Evolutionary conservation across 2,113 vertebrate species (phyloP).

Genomic region (Neopipo cinnamomea): DNA sequence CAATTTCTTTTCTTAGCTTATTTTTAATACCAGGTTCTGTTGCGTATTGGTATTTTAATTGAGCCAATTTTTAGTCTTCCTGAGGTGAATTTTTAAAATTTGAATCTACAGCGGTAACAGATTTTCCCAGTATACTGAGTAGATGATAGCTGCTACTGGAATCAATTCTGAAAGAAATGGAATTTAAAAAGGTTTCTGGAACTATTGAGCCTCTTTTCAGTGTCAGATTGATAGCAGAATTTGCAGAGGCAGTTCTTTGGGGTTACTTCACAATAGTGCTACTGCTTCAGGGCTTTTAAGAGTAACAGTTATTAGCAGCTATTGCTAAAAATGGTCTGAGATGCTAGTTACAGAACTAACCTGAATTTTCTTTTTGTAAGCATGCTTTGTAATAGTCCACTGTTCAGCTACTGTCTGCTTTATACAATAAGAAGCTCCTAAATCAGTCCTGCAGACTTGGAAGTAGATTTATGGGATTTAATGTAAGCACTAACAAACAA

Average conservation of each 20-base stretch:
- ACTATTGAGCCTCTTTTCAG: background rate
- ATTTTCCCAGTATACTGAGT: background rate
- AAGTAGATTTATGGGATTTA: background rate
- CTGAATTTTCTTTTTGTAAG: background rate
- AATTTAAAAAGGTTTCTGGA: conserved; percentile 47
- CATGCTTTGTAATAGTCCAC: background rate
- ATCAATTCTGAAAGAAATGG: conserved; percentile 33
- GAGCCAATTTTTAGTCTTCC: background rate
- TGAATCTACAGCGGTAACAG: background rate
- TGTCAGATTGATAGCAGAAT: conserved; percentile 33
- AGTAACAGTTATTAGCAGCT: conserved; percentile 23
- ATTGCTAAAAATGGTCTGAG: conserved; percentile 11
- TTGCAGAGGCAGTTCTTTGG: conserved; percentile 13
- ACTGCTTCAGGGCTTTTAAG: conserved; percentile 34
- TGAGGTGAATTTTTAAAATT: background rate
- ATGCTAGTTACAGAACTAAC: background rate
- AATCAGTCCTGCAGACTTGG: background rate
- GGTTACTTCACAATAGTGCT: conserved; percentile 4
- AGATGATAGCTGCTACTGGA: conserved; percentile 11
- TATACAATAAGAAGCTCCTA: background rate
- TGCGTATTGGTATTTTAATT: conserved; percentile 16
- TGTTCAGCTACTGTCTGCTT: background rate
- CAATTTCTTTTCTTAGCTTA: background rate
- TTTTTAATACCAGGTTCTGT: conserved; percentile 7
- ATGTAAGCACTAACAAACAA: background rate